Conservation (phyloP, 2,888 invertebrate species). For the Tetranychus piercei region DNA sequence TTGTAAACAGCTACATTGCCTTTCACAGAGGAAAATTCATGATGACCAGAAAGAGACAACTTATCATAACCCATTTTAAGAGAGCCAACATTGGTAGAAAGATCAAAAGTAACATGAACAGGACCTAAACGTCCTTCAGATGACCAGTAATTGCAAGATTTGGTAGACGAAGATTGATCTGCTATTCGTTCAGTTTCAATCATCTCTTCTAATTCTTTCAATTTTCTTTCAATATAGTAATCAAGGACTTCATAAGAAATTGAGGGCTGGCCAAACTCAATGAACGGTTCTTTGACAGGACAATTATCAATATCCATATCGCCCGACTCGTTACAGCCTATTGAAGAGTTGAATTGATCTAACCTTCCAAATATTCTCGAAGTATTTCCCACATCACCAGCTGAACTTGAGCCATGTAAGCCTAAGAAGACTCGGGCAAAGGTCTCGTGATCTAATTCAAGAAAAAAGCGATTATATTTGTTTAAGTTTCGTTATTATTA, state of each 20-base stretch:
- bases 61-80: constrained; percentile 42
- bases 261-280: background rate
- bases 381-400: no score
- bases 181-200: background rate
- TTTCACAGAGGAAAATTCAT: constrained; percentile 17
- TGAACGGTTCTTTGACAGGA: no score
- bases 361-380: no score
- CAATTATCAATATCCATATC: no score
- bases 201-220: constrained; percentile 8
- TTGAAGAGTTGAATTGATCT: no score
- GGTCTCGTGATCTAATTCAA: background rate
- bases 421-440: background rate
- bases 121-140: constrained; percentile 10
- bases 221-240: constrained; percentile 7
- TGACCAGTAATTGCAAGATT: constrained; percentile 1
- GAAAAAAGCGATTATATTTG: no score
- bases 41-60: constrained; percentile 36
- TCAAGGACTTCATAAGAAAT: constrained; percentile 3
- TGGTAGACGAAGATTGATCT: background rate
- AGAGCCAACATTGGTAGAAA: background rate
- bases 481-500: no score
- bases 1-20: constrained; percentile 16
- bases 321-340: no score
- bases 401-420: background rate
- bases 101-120: constrained; percentile 2